These are phyloP conservation scores for Crossocerus cetratus DNA, from an alignment of 2,888 invertebrate species.

Conservation along the genomic window DNA sequence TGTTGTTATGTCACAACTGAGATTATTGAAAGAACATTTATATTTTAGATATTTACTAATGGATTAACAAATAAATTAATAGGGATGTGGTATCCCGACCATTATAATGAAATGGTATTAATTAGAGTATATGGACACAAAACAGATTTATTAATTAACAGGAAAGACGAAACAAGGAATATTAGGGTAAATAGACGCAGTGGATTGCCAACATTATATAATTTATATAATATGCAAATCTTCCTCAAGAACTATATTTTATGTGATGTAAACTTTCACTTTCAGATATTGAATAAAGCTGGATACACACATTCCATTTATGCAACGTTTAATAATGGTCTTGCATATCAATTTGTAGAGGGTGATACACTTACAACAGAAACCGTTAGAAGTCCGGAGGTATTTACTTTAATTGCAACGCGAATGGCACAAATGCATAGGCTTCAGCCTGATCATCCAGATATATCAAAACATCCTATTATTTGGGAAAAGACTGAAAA, in stretches of 20 bases:
- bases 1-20: neutral
- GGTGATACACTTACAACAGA: conserved; percentile 87
- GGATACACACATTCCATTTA: conserved; percentile 92
- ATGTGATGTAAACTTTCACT: neutral
- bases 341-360: conserved; percentile 92
- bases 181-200: conserved; percentile 63
- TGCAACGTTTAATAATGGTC: conserved; percentile 95
- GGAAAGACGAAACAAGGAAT: conserved; percentile 86
- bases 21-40: neutral
- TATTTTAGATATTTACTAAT: conserved; percentile 90
- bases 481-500: conserved; percentile 88
- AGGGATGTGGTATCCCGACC: conserved; percentile 78
- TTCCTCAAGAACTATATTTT: neutral
- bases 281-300: conserved; percentile 82
- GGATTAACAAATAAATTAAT: conserved; percentile 96
- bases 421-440: conserved; percentile 92
- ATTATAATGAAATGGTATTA: conserved; percentile 85
- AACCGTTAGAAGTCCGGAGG: conserved; percentile 81
- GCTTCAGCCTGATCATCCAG: conserved; percentile 75
- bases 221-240: too few relatives aligned
- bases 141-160: conserved; percentile 94
- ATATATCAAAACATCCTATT: conserved; percentile 80
- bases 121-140: conserved; percentile 95
- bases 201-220: too few relatives aligned
- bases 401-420: conserved; percentile 87